Percentiles rank a stretch among this genome's conserved stretches.
Evolutionary conservation across 2,113 vertebrate species (phyloP).

Genomic region (Paratilapia polleni): DNA sequence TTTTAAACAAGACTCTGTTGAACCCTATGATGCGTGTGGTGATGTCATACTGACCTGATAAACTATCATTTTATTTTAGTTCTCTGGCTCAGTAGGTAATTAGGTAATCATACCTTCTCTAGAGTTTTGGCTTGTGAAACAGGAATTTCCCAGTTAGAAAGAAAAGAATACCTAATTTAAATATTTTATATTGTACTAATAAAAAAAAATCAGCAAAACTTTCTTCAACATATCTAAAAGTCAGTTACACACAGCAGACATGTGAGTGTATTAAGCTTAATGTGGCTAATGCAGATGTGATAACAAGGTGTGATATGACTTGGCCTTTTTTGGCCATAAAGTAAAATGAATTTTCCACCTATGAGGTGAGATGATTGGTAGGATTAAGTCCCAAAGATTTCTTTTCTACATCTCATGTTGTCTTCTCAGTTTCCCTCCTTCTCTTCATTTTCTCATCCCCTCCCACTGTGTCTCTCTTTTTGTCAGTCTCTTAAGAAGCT

Average conservation of each 20-base stretch:
- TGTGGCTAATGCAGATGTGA: constrained; percentile 6
- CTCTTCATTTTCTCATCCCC: not conserved
- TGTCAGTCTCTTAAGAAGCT: constrained; percentile 43
- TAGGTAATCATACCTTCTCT: not conserved
- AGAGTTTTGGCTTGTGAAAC: not conserved
- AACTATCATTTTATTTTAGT: not conserved
- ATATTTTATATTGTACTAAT: rapidly evolving
- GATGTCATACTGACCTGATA: not conserved
- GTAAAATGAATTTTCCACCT: constrained; percentile 4
- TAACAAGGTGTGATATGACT: constrained; percentile 1
- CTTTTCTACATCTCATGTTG: not conserved
- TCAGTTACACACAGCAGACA: not conserved
- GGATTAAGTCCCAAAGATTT: constrained; percentile 6
- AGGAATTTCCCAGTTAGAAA: not conserved
- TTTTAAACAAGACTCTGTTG: not conserved
- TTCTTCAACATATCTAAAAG: not conserved
- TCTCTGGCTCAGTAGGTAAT: not conserved
- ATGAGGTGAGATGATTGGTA: not conserved
- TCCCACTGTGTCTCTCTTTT: constrained; percentile 3
- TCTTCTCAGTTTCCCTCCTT: not conserved
- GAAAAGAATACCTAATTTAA: not conserved
- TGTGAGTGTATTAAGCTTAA: not conserved
- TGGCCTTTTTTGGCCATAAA: not conserved
- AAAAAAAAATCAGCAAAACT: not conserved
- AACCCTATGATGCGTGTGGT: not conserved